Evolutionary conservation across 2,888 invertebrate species (phyloP).

Genomic region (Agonopterix subpropinquella): DNA sequence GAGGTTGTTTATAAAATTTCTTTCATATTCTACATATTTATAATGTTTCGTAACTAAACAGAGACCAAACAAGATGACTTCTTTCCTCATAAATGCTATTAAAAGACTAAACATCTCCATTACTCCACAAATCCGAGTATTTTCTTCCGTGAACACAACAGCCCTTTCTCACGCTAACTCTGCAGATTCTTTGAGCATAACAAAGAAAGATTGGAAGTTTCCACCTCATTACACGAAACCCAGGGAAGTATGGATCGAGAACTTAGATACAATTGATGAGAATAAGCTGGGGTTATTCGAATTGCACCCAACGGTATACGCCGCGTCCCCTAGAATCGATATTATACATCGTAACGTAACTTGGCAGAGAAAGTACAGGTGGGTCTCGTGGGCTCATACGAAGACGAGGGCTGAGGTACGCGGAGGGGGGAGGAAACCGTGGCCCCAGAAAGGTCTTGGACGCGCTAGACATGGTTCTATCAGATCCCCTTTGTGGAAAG

Average conservation of each 20-base stretch:
- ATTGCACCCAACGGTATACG: slow-evolving; percentile 93
- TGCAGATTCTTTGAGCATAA: slow-evolving; percentile 31
- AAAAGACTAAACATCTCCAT: slow-evolving; percentile 48
- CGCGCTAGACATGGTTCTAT: slow-evolving; percentile 94
- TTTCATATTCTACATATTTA: no score
- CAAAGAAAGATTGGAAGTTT: slow-evolving; percentile 63
- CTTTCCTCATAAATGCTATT: slow-evolving; percentile 49
- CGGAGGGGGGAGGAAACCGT: slow-evolving; percentile 95
- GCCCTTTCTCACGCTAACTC: slow-evolving; percentile 15
- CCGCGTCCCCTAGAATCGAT: slow-evolving; percentile 88
- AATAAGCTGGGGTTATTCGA: slow-evolving; percentile 89
- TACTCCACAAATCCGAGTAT: slow-evolving; percentile 36
- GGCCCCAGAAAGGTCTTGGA: slow-evolving; percentile 97
- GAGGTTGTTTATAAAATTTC: no score
- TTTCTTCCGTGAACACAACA: slow-evolving; percentile 32
- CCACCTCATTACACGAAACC: slow-evolving; percentile 75
- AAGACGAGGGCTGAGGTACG: slow-evolving; percentile 89
- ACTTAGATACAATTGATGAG: slow-evolving; percentile 83
- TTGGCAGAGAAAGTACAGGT: slow-evolving; percentile 90
- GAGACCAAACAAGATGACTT: slow-evolving; percentile 33
- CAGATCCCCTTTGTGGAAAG: slow-evolving; percentile 89
- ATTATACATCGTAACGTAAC: slow-evolving; percentile 88
- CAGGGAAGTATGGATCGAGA: slow-evolving; percentile 92
- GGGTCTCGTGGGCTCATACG: slow-evolving; percentile 86
- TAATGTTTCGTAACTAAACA: no score